A percentile compares a stretch with the other conserved stretches of the same genome.
These are phyloP conservation scores for Oscheius onirici DNA, from an alignment of 2,888 invertebrate genomes.

Conservation along the genomic window DNA sequence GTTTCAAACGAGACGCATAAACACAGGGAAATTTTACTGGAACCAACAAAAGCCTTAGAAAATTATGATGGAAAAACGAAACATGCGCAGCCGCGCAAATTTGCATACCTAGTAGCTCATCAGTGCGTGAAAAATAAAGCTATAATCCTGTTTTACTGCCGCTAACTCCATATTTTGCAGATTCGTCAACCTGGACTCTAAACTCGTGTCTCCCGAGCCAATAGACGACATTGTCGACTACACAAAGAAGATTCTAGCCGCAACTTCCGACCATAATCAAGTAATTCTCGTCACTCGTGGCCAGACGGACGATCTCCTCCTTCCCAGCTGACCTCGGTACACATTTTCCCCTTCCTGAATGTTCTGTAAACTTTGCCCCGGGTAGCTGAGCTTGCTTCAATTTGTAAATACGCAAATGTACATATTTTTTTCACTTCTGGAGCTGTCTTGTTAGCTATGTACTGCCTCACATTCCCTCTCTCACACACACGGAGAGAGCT, in stretches of 20 bases:
- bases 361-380: not conserved
- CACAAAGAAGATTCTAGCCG: conserved; percentile 26
- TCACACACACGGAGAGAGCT: not conserved
- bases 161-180: no score
- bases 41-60: no score
- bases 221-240: conserved; percentile 47
- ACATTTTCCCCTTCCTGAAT: no score
- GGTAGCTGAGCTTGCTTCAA: not conserved
- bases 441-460: not conserved
- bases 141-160: conserved; percentile 11
- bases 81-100: no score
- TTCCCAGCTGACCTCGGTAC: not conserved
- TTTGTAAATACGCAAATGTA: not conserved
- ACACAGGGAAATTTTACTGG: no score
- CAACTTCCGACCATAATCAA: conserved; percentile 34
- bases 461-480: not conserved
- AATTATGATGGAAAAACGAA: no score
- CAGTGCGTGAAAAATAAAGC: not conserved
- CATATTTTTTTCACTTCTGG: not conserved
- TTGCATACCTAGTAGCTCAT: no score
- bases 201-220: conserved; percentile 50
- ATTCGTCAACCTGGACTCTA: conserved; percentile 68
- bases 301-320: conserved; percentile 1
- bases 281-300: conserved; percentile 24
- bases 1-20: no score